Conservation (phyloP, 2,888 invertebrate species). For the Lasioglossum villosulum region DNA sequence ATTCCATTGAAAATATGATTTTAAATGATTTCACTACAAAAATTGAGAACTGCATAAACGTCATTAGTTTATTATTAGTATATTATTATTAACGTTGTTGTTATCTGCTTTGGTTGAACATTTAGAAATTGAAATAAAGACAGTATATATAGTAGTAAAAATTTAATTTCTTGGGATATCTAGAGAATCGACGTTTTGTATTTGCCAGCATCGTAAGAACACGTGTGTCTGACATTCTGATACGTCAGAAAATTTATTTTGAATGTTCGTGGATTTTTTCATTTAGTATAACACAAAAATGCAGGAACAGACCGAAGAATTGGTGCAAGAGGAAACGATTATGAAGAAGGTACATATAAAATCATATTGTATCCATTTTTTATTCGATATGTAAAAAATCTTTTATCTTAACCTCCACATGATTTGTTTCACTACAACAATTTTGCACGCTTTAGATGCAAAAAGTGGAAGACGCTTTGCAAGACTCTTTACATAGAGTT, state of each 20-base stretch:
- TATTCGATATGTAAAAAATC: slow-evolving; percentile 9
- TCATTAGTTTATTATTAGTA: no score
- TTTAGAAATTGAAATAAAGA: no score
- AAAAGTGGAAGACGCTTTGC: slow-evolving; percentile 75
- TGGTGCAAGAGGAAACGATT: slow-evolving; percentile 52
- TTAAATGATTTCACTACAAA: no score
- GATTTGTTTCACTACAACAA: not conserved
- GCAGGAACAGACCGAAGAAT: slow-evolving; percentile 26
- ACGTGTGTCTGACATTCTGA: slow-evolving; percentile 32
- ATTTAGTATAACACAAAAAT: slow-evolving; percentile 19
- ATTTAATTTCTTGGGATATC: not conserved
- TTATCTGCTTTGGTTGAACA: no score
- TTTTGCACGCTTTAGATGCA: slow-evolving; percentile 73
- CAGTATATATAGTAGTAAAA: not conserved
- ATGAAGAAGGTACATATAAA: slow-evolving; percentile 67
- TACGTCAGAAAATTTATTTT: slow-evolving; percentile 21
- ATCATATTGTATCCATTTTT: not conserved
- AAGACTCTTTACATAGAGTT: slow-evolving; percentile 74
- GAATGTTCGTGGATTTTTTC: slow-evolving; percentile 12
- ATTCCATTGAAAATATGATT: no score
- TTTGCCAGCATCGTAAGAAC: not conserved
- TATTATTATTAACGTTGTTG: no score
- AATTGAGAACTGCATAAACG: no score
- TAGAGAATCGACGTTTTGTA: slow-evolving; percentile 40
- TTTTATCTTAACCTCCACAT: slow-evolving; percentile 22